Percentiles rank a stretch among this genome's conserved stretches.
Evolutionary conservation across 2,797 vertebrate genomes (phyloP).

Genomic region (Cryptoblepharus egeriae): DNA sequence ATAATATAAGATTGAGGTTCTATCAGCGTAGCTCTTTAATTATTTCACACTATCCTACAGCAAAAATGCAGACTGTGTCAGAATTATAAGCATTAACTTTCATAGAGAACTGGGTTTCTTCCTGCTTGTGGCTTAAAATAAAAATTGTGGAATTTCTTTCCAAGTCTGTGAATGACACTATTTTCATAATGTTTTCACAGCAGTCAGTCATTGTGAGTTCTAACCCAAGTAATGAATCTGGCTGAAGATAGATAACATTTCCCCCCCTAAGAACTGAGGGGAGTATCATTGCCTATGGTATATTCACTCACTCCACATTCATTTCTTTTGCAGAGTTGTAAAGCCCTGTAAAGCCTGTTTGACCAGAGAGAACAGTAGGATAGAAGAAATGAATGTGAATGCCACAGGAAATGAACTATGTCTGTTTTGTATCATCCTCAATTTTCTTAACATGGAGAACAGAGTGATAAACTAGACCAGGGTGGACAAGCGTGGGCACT

Average conservation of each 20-base stretch:
- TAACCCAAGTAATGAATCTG: slow-evolving; percentile 15
- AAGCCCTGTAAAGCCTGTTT: neutral
- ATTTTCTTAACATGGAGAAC: neutral
- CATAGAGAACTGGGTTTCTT: neutral
- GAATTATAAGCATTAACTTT: slow-evolving; percentile 16
- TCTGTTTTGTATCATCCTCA: neutral
- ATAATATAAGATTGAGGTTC: neutral
- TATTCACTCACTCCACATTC: neutral
- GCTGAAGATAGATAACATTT: neutral
- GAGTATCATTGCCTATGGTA: neutral
- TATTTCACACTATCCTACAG: neutral
- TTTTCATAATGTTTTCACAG: slow-evolving; percentile 19
- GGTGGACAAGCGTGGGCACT: too few relatives aligned
- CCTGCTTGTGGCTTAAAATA: neutral
- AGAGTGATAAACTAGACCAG: too few relatives aligned
- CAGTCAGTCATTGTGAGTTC: neutral
- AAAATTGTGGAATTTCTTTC: neutral
- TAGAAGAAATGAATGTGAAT: neutral
- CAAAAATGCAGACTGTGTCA: neutral
- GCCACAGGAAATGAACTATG: neutral
- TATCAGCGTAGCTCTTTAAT: neutral
- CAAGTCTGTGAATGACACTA: neutral
- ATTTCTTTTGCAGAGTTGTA: neutral
- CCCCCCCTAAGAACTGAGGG: neutral
- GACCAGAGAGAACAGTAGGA: neutral